Evolutionary conservation across 2,888 invertebrate species (phyloP), one percentile per base, ranked within the genome.

Genomic region (Fragum fragum): DNA sequence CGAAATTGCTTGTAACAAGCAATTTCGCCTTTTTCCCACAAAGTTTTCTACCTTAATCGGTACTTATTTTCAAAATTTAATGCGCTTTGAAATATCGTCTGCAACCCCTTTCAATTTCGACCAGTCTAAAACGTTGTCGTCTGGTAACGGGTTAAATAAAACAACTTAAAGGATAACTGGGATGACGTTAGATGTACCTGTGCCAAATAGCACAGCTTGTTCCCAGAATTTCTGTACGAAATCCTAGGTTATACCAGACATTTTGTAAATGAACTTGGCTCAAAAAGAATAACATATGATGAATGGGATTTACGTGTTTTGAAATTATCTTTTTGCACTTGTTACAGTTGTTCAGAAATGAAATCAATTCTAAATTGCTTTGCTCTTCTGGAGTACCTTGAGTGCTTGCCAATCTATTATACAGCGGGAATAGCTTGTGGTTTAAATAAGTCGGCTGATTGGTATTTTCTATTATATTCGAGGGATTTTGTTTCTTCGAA

Each of bases 311-410:
- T 66, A n/a, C 66, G 42, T 36, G 21, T 66, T 66, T 29, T 42
- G 66, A 66, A 66, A 66, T 66, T 11, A 66, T 66, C 66, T 42
- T 66, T 66, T 66, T 66, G 66, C 66, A 66, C 66, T 66, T 66
- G 39, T 23, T 42, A 18, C n/a, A 66, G 66, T 66, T 66, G 42
- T 26, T 21, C n/a, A 66, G 42, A 66, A 66, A 66, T 66, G 42
- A 42, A 32, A 66, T 66, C 47, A 47, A 47, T 47, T 47, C 47
- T 47, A 26, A 32, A 61, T 61, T 14, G 29, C 61, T 61, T 47
- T 61, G 57, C 26, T 57, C 32, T 32, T 32, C 14, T 61, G 66
- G 39, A 66, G 66, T 66, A 23, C 23, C 57, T 57, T 57, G 28
- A 57, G 26, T 26, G 57, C 23, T n/a, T n/a, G 66, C 66, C 66